Conservation (phyloP, 2,888 invertebrate species). For the Timema podura region DNA sequence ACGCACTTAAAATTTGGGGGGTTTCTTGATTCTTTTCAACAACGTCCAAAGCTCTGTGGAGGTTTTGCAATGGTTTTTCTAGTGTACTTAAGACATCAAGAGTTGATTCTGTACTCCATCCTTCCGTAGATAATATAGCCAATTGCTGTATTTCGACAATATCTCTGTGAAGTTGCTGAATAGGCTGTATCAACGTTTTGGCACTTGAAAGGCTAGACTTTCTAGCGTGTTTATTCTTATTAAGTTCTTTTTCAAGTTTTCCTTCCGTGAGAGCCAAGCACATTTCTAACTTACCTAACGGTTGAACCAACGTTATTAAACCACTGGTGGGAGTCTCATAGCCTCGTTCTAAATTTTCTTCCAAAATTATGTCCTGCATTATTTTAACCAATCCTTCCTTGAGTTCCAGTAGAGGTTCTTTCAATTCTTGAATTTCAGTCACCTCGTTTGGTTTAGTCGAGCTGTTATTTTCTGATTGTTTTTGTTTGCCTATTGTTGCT, state of each 20-base stretch:
- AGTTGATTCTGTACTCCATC: no score
- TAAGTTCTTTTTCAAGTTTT: conserved; percentile 19
- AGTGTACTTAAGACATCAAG: no score
- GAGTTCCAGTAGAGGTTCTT: conserved; percentile 23
- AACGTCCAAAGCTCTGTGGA: no score
- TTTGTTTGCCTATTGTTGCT: conserved; percentile 20
- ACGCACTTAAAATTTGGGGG: no score
- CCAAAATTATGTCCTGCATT: conserved; percentile 17
- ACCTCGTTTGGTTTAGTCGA: background rate
- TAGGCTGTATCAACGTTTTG: conserved; percentile 19
- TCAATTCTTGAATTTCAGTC: conserved; percentile 14
- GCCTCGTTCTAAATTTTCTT: conserved; percentile 5
- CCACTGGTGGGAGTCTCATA: conserved; percentile 26
- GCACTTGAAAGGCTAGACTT: conserved; percentile 12
- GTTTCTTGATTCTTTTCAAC: no score
- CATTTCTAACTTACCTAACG: conserved; percentile 40
- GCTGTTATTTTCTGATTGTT: conserved; percentile 10
- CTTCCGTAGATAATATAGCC: no score
- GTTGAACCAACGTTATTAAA: conserved; percentile 43
- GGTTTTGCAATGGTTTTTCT: no score
- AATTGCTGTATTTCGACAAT: conserved; percentile 39
- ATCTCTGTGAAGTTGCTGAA: conserved; percentile 54
- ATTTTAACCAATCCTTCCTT: conserved; percentile 25
- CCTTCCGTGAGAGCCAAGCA: conserved; percentile 21
- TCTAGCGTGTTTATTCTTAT: conserved; percentile 10